Percentiles rank a stretch among this genome's conserved stretches.
These are phyloP conservation scores for Neodontobutis hainanensis DNA, from an alignment of 2,113 vertebrate genomes.

Conservation along the genomic window DNA sequence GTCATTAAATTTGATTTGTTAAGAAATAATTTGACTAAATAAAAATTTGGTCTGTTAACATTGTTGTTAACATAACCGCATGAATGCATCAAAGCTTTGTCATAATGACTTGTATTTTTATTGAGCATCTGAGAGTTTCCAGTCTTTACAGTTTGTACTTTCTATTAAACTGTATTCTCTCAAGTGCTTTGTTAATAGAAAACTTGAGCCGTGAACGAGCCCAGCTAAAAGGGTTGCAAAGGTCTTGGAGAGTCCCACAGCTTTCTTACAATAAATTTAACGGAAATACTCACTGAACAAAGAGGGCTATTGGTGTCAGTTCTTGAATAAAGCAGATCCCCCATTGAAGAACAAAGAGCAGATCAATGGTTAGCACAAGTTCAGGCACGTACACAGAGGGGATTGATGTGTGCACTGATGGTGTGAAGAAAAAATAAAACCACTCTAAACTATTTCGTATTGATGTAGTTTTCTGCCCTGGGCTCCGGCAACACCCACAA, in stretches of 20 bases:
- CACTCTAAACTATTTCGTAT: slow-evolving; percentile 59
- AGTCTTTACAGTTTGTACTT: no score
- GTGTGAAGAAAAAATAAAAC: slow-evolving; percentile 30
- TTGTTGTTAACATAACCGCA: no score
- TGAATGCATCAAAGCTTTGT: no score
- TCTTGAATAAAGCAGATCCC: slow-evolving; percentile 40
- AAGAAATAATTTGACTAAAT: no score
- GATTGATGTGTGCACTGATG: slow-evolving; percentile 43
- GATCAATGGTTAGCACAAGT: slow-evolving; percentile 26
- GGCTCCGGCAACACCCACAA: slow-evolving; percentile 34
- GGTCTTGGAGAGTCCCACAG: slow-evolving; percentile 41
- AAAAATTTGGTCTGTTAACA: no score
- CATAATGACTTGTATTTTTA: no score
- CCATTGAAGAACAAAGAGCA: slow-evolving; percentile 42
- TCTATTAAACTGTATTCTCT: no score
- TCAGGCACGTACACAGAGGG: neutral
- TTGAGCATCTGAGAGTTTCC: no score
- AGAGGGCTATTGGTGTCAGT: slow-evolving; percentile 16
- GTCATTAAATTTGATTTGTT: no score
- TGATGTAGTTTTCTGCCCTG: slow-evolving; percentile 50
- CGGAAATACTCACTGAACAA: slow-evolving; percentile 16
- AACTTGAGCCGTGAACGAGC: neutral
- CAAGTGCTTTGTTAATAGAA: no score
- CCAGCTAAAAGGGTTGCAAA: slow-evolving; percentile 36
- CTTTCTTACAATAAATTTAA: slow-evolving; percentile 12